Evolutionary conservation across 2,888 invertebrate species (phyloP).

Genomic region (Catotricha subobsoleta): DNA sequence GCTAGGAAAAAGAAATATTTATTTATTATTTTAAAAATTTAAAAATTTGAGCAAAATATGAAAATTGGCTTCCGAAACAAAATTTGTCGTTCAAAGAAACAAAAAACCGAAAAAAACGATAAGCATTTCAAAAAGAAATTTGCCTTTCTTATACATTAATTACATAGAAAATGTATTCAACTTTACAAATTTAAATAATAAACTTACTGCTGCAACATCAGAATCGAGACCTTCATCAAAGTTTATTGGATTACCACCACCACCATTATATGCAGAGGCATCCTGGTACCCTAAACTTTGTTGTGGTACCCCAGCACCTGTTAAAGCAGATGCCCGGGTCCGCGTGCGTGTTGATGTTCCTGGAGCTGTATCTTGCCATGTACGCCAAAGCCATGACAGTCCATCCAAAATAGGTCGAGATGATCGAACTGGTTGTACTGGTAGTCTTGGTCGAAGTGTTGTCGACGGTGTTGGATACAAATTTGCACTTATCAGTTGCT

Average conservation of each 20-base stretch:
- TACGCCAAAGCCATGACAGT: slow-evolving; percentile 39
- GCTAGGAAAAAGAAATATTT: background rate
- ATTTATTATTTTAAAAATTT: too few relatives aligned
- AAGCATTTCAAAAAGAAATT: too few relatives aligned
- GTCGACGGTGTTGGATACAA: slow-evolving; percentile 14
- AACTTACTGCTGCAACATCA: slow-evolving; percentile 3
- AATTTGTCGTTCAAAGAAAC: too few relatives aligned
- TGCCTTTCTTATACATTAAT: too few relatives aligned
- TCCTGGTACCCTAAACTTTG: too few relatives aligned
- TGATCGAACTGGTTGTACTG: slow-evolving; percentile 15
- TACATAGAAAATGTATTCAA: too few relatives aligned
- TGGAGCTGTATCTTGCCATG: slow-evolving; percentile 37
- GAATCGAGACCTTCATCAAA: slow-evolving; percentile 14
- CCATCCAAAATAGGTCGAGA: slow-evolving; percentile 36
- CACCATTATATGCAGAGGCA: too few relatives aligned
- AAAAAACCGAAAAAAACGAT: background rate
- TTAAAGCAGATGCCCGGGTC: slow-evolving; percentile 9
- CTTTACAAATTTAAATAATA: too few relatives aligned
- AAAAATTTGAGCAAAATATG: too few relatives aligned
- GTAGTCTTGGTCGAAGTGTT: background rate
- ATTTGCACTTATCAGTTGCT: too few relatives aligned
- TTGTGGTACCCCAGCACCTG: slow-evolving; percentile 15
- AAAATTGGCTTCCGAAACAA: too few relatives aligned
- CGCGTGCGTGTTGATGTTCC: slow-evolving; percentile 15
- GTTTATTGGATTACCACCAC: background rate